These are phyloP conservation scores for Eristalis intricaria DNA, from an alignment of 2,888 invertebrate species.

Conservation along the genomic window DNA sequence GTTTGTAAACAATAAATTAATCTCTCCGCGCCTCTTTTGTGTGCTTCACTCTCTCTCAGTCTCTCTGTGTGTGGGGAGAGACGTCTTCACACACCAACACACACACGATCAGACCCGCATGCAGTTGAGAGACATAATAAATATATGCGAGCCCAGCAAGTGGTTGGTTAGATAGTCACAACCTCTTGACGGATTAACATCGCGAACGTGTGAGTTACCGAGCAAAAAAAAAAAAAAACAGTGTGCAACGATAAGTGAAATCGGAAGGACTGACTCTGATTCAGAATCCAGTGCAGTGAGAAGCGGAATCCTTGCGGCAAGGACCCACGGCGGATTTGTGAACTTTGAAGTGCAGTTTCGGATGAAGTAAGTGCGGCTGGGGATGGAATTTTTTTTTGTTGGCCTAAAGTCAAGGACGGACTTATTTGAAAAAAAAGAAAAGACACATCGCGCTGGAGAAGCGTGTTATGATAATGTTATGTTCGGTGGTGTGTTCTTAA, in stretches of 20 bases:
- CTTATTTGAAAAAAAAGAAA: not conserved
- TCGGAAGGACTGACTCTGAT: not conserved
- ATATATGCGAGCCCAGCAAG: constrained; percentile 43
- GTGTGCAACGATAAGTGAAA: constrained; percentile 22
- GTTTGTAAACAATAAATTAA: constrained; percentile 57
- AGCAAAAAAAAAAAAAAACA: not conserved
- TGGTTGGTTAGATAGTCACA: constrained; percentile 60
- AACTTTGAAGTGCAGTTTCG: constrained; percentile 2
- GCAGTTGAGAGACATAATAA: constrained; percentile 46
- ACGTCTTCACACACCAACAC: not conserved
- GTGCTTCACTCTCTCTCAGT: not conserved
- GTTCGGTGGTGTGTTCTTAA: constrained; percentile 12
- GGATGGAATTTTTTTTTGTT: not conserved
- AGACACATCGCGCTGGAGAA: not conserved
- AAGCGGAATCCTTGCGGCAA: not conserved
- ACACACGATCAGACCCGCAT: not conserved
- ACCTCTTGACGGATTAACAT: constrained; percentile 66
- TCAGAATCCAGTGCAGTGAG: not conserved
- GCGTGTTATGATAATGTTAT: constrained; percentile 47
- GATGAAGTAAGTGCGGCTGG: constrained; percentile 56
- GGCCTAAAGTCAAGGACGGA: constrained; percentile 2
- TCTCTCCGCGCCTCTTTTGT: not conserved
- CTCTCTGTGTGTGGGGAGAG: not conserved
- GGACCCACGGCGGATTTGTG: not conserved
- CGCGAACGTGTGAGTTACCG: constrained; percentile 42